Evolutionary conservation across 2,888 invertebrate species (phyloP).

Genomic region (Phrixothrix hirtus): DNA sequence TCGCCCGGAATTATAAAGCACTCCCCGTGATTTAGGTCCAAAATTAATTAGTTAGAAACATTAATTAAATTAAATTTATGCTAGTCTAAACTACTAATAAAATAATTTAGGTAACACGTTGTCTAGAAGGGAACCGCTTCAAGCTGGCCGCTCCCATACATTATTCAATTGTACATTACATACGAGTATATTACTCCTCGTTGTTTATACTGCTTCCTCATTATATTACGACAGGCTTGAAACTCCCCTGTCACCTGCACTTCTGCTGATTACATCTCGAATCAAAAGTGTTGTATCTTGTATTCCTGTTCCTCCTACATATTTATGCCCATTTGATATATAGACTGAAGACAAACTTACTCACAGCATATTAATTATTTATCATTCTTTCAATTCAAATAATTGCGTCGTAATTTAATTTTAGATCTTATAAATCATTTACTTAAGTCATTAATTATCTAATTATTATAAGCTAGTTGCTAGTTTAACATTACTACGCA

Average conservation of each 20-base stretch:
- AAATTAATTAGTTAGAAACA: slow-evolving; percentile 34
- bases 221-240: slow-evolving; percentile 32
- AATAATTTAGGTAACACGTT: slow-evolving; percentile 34
- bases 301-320: slow-evolving; percentile 6
- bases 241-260: slow-evolving; percentile 36
- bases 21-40: slow-evolving; percentile 28
- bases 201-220: slow-evolving; percentile 38
- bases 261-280: slow-evolving; percentile 34
- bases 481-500: too few species aligned
- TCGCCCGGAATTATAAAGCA: slow-evolving; percentile 22
- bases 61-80: slow-evolving; percentile 38
- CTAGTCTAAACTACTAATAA: slow-evolving; percentile 32
- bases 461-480: too few species aligned
- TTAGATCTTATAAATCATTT: too few species aligned
- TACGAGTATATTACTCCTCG: slow-evolving; percentile 29
- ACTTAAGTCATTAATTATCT: neutral
- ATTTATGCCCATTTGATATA: slow-evolving; percentile 2
- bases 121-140: slow-evolving; percentile 30
- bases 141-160: slow-evolving; percentile 35
- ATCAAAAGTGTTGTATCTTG: slow-evolving; percentile 14
- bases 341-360: too few species aligned
- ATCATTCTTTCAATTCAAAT: neutral
- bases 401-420: too few species aligned
- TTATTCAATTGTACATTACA: slow-evolving; percentile 38
- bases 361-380: too few species aligned